Evolutionary conservation across 2,797 vertebrate genomes (phyloP), one percentile per base, ranked within the genome.

Genomic region (Agapornis canus): DNA sequence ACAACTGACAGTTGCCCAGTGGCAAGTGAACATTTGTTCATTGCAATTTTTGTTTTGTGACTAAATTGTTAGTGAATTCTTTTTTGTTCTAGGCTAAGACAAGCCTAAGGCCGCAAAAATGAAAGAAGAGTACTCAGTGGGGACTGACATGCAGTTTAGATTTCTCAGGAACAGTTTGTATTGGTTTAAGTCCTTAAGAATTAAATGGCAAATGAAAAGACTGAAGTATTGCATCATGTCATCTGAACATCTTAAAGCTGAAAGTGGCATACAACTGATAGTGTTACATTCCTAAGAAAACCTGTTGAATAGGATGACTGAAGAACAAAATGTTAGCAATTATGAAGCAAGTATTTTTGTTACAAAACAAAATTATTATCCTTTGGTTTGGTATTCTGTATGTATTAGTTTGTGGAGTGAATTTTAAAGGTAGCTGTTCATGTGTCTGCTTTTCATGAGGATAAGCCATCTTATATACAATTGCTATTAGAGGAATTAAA

Each of bases 41-140:
- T 8, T 75, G 17, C n/a, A 65, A 23, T 56, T 40, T 59, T 66
- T 9, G 0, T 1, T 69, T n/a, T 26, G 1, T 39, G n/a, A 47
- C 7, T 37, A 31, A 40, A 9, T 59, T 43, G 25, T 59, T 93
- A 13, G 49, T 32, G 19, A 51, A 3, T 13, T 6, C 22, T 23
- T 7, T 27, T 48, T 43, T 22, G 31, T 56, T 56, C 32, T 35
- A 35, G 7, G 23, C 11, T 12, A 19, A 64, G 40, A 51, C 9
- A 60, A 60, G 26, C 71, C 4, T 29, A 72, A 85, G 22, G 17
- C 18, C 60, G 20, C 22, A 29, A 23, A 59, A 83, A 42, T 42
- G 6, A 84, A 49, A 0, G 0, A 56, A 59, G 10, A 8, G 5
- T 5, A 7, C 8, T 73, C 27, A 29, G 0, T 45, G 40, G 10